phyloP scores from a whole-genome alignment of 2,888 invertebrate genomes.

The Tetragnatha montana region DNA sequence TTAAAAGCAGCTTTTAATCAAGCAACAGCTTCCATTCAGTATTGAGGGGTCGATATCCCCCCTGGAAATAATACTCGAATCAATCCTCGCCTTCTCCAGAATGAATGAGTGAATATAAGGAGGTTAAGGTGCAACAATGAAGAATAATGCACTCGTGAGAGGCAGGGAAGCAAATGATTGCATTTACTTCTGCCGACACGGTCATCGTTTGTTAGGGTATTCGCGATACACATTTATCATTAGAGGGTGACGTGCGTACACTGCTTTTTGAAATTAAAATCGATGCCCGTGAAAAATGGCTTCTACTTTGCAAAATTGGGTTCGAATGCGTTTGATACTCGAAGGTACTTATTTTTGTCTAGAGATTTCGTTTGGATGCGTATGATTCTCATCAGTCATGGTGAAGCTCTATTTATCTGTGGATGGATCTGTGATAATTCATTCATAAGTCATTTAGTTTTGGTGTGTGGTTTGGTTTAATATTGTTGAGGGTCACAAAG shows the following conservation, averaged over 20 bases:
- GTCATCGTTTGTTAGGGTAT: slow-evolving; percentile 16
- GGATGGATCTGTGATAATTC: neutral
- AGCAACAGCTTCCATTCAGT: slow-evolving; percentile 4
- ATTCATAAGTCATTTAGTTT: neutral
- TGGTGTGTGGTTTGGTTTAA: neutral
- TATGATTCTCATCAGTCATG: neutral
- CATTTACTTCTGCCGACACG: slow-evolving; percentile 27
- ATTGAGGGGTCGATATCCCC: neutral
- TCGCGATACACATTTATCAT: slow-evolving; percentile 31
- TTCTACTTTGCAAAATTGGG: slow-evolving; percentile 14
- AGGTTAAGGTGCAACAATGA: neutral
- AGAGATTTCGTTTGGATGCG: neutral
- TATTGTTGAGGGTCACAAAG: too few species aligned
- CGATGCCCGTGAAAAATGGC: slow-evolving; percentile 6
- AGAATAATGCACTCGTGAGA: slow-evolving; percentile 15
- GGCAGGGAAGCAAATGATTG: slow-evolving; percentile 19
- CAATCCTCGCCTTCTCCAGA: slow-evolving; percentile 15
- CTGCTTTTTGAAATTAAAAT: slow-evolving; percentile 25
- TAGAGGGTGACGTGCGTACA: neutral
- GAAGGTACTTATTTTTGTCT: neutral
- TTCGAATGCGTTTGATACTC: slow-evolving; percentile 1
- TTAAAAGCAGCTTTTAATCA: neutral
- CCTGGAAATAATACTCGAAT: slow-evolving; percentile 19
- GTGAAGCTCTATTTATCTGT: neutral
- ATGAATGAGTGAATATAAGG: slow-evolving; percentile 6